Evolutionary conservation across 2,888 invertebrate genomes (phyloP), one percentile per base, ranked within the genome.

Genomic region (Drosophila affinis): DNA sequence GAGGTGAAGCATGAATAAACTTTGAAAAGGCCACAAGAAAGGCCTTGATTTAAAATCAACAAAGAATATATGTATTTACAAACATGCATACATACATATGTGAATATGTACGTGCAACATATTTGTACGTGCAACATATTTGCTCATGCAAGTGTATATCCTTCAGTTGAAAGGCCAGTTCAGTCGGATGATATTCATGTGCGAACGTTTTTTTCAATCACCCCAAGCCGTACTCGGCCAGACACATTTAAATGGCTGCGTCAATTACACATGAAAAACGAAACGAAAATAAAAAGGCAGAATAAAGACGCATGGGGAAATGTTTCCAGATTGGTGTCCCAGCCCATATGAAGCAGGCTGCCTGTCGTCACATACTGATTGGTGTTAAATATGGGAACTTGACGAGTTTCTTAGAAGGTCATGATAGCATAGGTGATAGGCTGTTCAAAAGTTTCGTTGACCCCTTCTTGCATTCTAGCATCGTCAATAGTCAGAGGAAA

Each of bases 331-430:
- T 9, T n/a, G 10, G 2, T n/a, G 18, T 3, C 34, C 14, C 45
- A 5, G 27, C 7, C 44, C 44, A 21, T 34, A 21, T 10, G 3
- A 10, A 2, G 56, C 55, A 52, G 58, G 46, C 49, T 74, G 70
- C 52, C 56, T 57, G 63, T 74, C 62, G 68, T 54, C 55, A 51
- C 55, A 51, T 70, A 76, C 77, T 77, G 85, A 83, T 83, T 87
- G 79, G 76, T 77, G 73, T 81, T 53, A 76, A 79, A 76, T 77
- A 75, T 81, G 62, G 65, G 73, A 72, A 73, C 75, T 76, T 76
- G 75, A 76, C 72, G 72, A 71, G 64, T 72, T 55, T 48, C 54
- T 7, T 14, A 3, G 18, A 17, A 2, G n/a, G 39, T 34, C 39
- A 3, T 21, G 21, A 18, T 18, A 18, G 18, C 1, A 39, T 65